phyloP scores from a whole-genome alignment of 2,888 invertebrate species.

The Caenorhabditis wallacei region DNA sequence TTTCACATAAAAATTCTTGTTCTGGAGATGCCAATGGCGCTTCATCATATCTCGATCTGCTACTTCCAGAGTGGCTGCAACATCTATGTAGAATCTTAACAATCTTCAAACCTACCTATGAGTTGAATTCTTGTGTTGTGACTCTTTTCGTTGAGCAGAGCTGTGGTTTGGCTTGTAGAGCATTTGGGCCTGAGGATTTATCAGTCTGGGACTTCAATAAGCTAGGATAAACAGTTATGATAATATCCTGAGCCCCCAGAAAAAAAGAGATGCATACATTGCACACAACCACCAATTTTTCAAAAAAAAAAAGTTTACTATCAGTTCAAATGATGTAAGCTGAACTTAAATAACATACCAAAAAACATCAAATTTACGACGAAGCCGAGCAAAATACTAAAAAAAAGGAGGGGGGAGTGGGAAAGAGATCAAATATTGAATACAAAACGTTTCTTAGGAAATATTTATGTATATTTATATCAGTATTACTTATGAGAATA shows the following conservation, averaged over 20 bases:
- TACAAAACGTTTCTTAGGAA: slow-evolving; percentile 9
- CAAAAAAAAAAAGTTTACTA: slow-evolving; percentile 27
- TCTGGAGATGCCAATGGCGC: slow-evolving; percentile 48
- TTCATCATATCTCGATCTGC: slow-evolving; percentile 12
- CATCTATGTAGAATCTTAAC: background rate
- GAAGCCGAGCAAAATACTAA: slow-evolving; percentile 25
- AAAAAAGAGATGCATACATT: slow-evolving; percentile 18
- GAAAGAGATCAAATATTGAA: slow-evolving; percentile 6
- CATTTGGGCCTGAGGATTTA: slow-evolving; percentile 46
- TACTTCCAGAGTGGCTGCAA: slow-evolving; percentile 5
- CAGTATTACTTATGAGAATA: slow-evolving; percentile 22
- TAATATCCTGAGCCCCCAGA: background rate
- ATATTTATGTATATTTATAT: background rate
- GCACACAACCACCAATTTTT: slow-evolving; percentile 27
- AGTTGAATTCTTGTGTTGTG: slow-evolving; percentile 30
- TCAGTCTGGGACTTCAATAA: background rate
- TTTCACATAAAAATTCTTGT: slow-evolving; percentile 27
- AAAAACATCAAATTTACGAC: slow-evolving; percentile 34
- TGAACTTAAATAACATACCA: slow-evolving; percentile 41
- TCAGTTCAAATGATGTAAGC: slow-evolving; percentile 31
- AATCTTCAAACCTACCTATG: slow-evolving; percentile 7
- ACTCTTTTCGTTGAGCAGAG: slow-evolving; percentile 12
- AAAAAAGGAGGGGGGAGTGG: background rate
- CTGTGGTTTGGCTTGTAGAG: slow-evolving; percentile 35
- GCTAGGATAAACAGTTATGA: background rate